A percentile compares a stretch with the other conserved stretches of the same genome.
These are phyloP conservation scores for Bergia puertoricense DNA, from an alignment of 92 coral and sea anemone species.

Conservation along the genomic window DNA sequence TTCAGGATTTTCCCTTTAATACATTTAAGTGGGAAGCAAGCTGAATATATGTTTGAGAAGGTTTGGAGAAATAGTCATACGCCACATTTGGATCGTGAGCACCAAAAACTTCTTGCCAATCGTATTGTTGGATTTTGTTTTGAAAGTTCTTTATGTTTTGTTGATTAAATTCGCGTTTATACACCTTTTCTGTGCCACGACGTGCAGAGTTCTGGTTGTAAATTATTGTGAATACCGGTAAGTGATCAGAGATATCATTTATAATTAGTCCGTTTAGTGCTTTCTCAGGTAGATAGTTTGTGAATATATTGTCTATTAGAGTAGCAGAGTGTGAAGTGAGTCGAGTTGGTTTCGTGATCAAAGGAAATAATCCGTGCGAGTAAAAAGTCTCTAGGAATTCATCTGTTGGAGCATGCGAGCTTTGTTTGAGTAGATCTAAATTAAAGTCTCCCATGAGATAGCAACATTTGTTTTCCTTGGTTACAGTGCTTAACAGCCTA, in stretches of 20 bases:
- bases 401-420: slow-evolving; percentile 39
- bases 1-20: no score
- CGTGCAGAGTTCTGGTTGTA: no score
- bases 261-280: slow-evolving; percentile 31
- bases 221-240: slow-evolving; percentile 4
- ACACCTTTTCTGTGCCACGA: no score
- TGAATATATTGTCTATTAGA: slow-evolving; percentile 60
- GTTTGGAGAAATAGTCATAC: no score
- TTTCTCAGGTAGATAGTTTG: slow-evolving; percentile 35
- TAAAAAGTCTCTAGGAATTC: slow-evolving; percentile 50
- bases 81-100: no score
- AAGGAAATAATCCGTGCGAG: slow-evolving; percentile 47
- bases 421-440: slow-evolving; percentile 47
- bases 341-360: slow-evolving; percentile 59
- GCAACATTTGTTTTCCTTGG: slow-evolving; percentile 46
- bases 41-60: no score
- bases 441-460: slow-evolving; percentile 67
- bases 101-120: no score
- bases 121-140: no score
- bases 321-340: slow-evolving; percentile 62
- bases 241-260: slow-evolving; percentile 58
- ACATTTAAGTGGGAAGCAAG: no score
- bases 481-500: slow-evolving; percentile 14
- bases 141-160: no score
- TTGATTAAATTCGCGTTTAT: no score